A percentile compares a stretch with the other conserved stretches of the same genome.
Conservation (phyloP, 2,113 vertebrate genomes). For the Pycnonotus jocosus region DNA sequence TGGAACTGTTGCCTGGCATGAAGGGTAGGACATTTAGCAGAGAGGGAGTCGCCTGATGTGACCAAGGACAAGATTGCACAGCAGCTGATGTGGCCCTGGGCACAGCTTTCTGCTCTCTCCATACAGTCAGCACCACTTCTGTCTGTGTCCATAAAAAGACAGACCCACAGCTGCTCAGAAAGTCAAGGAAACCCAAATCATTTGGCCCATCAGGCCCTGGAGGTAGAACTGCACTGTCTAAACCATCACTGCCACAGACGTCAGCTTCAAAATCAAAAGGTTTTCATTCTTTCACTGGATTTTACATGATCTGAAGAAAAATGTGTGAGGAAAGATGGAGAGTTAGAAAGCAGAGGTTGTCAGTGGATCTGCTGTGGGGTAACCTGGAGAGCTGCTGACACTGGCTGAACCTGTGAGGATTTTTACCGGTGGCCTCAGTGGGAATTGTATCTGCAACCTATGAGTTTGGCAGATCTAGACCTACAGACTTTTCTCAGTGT, state of each 20-base stretch:
- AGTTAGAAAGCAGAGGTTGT: background rate
- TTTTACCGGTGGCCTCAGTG: background rate
- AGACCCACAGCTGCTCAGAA: background rate
- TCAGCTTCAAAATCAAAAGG: background rate
- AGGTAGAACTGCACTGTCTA: background rate
- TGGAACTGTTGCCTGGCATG: background rate
- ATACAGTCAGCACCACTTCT: background rate
- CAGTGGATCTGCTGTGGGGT: accelerated
- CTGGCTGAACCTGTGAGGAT: background rate
- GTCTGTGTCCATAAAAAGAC: background rate
- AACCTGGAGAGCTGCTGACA: background rate
- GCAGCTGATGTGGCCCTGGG: background rate
- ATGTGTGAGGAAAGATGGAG: background rate
- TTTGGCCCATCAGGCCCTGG: background rate
- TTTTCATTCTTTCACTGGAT: background rate
- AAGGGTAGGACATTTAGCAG: background rate
- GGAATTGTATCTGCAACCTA: background rate
- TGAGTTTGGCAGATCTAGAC: background rate
- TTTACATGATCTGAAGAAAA: background rate
- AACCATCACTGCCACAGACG: background rate
- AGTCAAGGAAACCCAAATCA: background rate
- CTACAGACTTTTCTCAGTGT: background rate
- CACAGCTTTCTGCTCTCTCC: background rate
- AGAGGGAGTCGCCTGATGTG: accelerated
- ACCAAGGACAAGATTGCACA: background rate